phyloP scores from a whole-genome alignment of 2,113 vertebrate genomes.

The Myrmecobius fasciatus region DNA sequence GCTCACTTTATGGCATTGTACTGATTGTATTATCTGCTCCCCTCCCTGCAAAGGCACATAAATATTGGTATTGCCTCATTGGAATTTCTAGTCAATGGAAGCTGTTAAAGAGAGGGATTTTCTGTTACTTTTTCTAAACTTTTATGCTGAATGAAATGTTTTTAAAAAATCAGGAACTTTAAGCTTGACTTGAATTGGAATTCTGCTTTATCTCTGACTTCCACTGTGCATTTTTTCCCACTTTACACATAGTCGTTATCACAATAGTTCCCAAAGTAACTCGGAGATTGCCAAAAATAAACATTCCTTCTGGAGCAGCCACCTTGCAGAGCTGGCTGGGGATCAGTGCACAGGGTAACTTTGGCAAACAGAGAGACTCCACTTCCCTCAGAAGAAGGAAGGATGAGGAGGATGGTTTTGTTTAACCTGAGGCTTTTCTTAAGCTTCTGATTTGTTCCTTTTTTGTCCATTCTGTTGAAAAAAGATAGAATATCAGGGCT shows the following conservation, averaged over 20 bases:
- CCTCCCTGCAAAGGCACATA: neutral
- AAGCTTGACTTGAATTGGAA: neutral
- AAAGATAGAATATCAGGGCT: neutral
- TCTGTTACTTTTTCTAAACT: neutral
- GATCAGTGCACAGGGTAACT: neutral
- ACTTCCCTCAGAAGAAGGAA: neutral
- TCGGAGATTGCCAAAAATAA: no score
- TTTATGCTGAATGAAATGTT: neutral
- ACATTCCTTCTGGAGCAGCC: neutral
- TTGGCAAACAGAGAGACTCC: neutral
- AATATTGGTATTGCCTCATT: neutral
- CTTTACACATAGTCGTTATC: neutral
- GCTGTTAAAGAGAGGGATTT: neutral
- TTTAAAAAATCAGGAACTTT: neutral
- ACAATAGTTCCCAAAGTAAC: neutral
- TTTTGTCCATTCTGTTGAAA: neutral
- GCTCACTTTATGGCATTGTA: neutral
- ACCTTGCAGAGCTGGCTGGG: neutral
- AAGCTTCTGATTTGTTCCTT: neutral
- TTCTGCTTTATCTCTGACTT: neutral
- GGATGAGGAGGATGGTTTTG: accelerated
- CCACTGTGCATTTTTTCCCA: neutral
- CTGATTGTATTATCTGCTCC: neutral
- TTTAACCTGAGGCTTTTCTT: no score
- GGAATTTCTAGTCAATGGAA: neutral